These are phyloP conservation scores for Hirtodrosophila trivittata DNA, from an alignment of 2,888 invertebrate genomes.

Conservation along the genomic window DNA sequence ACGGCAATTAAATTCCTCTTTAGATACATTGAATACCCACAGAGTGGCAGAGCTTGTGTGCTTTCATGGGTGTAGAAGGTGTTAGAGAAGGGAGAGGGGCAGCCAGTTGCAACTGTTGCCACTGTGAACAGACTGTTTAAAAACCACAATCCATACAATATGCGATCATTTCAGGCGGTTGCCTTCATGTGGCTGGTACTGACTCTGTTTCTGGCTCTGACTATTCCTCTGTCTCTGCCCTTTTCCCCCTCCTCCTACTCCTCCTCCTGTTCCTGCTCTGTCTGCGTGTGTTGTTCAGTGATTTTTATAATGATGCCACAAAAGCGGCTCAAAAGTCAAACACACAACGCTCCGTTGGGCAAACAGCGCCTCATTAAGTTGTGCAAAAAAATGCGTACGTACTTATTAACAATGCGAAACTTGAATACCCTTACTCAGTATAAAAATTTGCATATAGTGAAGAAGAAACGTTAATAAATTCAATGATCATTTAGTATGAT, in stretches of 20 bases:
- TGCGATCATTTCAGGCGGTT: conserved; percentile 26
- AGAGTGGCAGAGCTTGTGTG: neutral
- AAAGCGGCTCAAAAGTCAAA: conserved; percentile 58
- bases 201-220: neutral
- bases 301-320: conserved; percentile 62
- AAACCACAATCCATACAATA: conserved; percentile 33
- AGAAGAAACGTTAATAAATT: too few relatives aligned
- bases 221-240: neutral
- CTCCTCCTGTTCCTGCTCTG: neutral
- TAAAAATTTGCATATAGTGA: too few relatives aligned
- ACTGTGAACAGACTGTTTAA: conserved; percentile 18
- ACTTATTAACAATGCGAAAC: neutral
- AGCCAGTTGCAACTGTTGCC: conserved; percentile 1
- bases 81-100: too few relatives aligned
- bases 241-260: too few relatives aligned
- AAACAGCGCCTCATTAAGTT: conserved; percentile 21
- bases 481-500: too few relatives aligned
- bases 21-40: conserved; percentile 3
- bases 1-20: neutral
- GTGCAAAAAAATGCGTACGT: neutral
- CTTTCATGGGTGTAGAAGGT: too few relatives aligned
- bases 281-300: conserved; percentile 26
- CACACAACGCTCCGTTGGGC: conserved; percentile 13
- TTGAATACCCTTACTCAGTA: neutral
- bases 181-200: conserved; percentile 28